Evolutionary conservation across 2,113 vertebrate species (phyloP), one percentile per base, ranked within the genome.

Genomic region (Elanus axillaris): DNA sequence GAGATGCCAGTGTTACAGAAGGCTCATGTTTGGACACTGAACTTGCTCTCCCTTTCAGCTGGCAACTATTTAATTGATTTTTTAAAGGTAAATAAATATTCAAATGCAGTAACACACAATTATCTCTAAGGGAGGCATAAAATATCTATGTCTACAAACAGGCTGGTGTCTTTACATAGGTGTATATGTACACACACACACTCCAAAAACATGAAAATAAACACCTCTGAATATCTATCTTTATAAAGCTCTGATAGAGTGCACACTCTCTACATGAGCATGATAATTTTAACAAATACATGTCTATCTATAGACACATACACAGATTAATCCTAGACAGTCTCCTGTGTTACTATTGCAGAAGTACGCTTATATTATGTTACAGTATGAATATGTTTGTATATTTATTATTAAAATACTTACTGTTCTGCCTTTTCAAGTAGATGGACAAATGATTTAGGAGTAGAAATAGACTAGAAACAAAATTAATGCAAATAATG

Each of bases 401-500:
- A 88, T 97, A 97, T 98, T 98, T 98, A 97, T 98, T 98, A 98
- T 97, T 98, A 98, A 98, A 98, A 98, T 97, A 98, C 97, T 98
- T 98, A 97, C 96, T 93, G 96, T 97, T 98, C 95, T 9, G 92
- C 97, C 96, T 98, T 98, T 97, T 96, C 95, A 98, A 98, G 96
- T 97, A 96, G 97, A 98, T 97, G 97, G 98, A 98, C 98, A 98
- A 97, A 98, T 98, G 97, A 98, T 98, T 98, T 98, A 98, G 97
- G 96, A 98, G 98, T 93, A 93, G 95, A 97, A 98, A 98, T 92
- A 98, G 98, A 97, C 96, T 88, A 96, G 97, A 98, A 97, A 98
- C 93, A 98, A 98, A 98, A 98, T 98, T 98, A 98, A 98, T 98
- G 98, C 98, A 98, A 98, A 99, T 98, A 98, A 98, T 95, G 97